Conservation (phyloP, 2,113 vertebrate species). For the Gallinago paraguaiae region DNA sequence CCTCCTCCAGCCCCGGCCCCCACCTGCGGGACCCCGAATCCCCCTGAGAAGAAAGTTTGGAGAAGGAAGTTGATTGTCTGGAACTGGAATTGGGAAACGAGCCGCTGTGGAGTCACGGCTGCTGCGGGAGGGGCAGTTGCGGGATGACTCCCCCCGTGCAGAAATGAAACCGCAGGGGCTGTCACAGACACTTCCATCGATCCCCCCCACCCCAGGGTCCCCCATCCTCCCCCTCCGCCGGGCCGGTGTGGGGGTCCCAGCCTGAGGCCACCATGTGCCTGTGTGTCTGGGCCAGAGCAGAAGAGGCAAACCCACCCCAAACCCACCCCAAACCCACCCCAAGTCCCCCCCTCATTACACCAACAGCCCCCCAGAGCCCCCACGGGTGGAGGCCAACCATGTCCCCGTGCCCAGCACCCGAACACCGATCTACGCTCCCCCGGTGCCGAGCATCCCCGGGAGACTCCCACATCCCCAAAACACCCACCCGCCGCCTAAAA, state of each 20-base stretch:
- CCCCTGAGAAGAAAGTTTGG: not conserved
- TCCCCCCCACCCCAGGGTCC: accelerated
- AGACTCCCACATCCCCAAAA: not conserved
- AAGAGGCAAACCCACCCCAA: not conserved
- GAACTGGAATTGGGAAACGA: conserved; percentile 38
- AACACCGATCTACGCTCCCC: accelerated
- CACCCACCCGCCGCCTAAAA: accelerated
- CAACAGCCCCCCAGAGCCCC: accelerated
- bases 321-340: too few relatives aligned
- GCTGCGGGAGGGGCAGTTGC: not conserved
- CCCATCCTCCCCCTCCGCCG: accelerated
- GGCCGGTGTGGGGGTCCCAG: not conserved
- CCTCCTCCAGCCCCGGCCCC: not conserved
- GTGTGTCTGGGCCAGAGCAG: too few relatives aligned
- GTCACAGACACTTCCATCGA: accelerated
- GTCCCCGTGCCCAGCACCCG: not conserved
- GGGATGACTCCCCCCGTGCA: not conserved
- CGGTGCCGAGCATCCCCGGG: accelerated
- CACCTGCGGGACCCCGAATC: not conserved
- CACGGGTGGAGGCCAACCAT: accelerated
- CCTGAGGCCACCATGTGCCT: not conserved
- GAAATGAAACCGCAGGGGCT: conserved; percentile 27
- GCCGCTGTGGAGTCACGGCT: not conserved
- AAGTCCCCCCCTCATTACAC: accelerated
- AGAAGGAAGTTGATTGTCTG: not conserved